Evolutionary conservation across 2,888 invertebrate genomes (phyloP).

Genomic region (Keiferia lycopersicella): DNA sequence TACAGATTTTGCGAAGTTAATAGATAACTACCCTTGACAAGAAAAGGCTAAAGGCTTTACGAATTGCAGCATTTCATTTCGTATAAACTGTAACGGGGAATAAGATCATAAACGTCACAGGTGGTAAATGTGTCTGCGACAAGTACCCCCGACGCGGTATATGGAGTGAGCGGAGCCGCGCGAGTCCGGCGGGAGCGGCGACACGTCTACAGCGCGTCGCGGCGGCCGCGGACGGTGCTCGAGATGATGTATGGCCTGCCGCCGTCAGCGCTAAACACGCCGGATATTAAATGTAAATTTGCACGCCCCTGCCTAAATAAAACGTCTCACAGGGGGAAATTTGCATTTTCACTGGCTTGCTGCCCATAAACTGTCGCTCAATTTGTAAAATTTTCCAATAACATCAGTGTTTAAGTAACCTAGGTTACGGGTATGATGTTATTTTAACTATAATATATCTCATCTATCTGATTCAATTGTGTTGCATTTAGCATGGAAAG

Average conservation of each 20-base stretch:
- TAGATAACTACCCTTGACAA: no score
- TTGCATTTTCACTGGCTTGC: background rate
- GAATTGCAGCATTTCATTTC: background rate
- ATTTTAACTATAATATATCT: no score
- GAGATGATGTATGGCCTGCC: conserved; percentile 2
- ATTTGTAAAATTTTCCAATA: no score
- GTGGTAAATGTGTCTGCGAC: background rate
- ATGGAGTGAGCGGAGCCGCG: no score
- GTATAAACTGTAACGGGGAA: background rate
- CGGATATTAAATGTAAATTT: conserved; percentile 22
- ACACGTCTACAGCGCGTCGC: background rate
- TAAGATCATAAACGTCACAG: conserved; percentile 1
- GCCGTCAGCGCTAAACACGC: background rate
- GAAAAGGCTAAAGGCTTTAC: no score
- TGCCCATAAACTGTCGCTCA: no score
- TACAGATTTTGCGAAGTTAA: no score
- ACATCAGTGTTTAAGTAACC: no score
- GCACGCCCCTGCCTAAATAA: background rate
- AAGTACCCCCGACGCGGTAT: background rate
- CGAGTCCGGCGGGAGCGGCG: background rate
- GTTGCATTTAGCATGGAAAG: no score
- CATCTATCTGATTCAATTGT: no score
- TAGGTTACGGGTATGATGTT: no score
- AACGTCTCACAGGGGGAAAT: background rate
- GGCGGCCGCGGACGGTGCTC: no score